Evolutionary conservation across 2,113 vertebrate genomes (phyloP).

Genomic region (Picathartes gymnocephalus): DNA sequence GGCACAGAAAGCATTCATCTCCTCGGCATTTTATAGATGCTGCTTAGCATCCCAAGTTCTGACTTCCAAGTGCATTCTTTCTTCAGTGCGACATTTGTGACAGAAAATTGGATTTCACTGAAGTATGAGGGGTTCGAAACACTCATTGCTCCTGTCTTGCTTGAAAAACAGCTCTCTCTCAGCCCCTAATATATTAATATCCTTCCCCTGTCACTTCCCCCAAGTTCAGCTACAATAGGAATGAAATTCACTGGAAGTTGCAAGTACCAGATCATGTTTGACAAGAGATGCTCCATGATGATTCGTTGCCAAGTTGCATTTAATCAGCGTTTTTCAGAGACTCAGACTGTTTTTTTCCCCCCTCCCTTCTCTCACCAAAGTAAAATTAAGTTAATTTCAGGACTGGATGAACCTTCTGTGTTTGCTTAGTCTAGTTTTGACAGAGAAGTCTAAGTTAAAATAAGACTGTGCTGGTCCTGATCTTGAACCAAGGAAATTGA

Average conservation of each 20-base stretch:
- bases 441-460: neutral
- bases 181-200: constrained; percentile 48
- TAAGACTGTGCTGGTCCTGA: neutral
- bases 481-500: neutral
- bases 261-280: constrained; percentile 46
- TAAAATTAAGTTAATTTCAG: constrained; percentile 37
- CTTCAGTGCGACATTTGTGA: constrained; percentile 17
- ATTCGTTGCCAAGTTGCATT: constrained; percentile 14
- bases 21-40: neutral
- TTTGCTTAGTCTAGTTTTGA: neutral
- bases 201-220: neutral
- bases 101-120: constrained; percentile 65
- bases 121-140: constrained; percentile 58
- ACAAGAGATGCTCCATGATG: neutral
- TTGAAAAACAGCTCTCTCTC: constrained; percentile 61
- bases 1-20: neutral
- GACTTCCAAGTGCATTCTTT: neutral
- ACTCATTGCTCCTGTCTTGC: constrained; percentile 41
- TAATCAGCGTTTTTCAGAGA: constrained; percentile 45
- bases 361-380: neutral
- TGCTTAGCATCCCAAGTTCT: neutral
- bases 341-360: neutral
- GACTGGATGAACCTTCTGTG: neutral
- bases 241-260: constrained; percentile 52
- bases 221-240: constrained; percentile 36